These are phyloP conservation scores for Manis crassicaudata DNA, from an alignment of 2,797 vertebrate species.

Conservation along the genomic window DNA sequence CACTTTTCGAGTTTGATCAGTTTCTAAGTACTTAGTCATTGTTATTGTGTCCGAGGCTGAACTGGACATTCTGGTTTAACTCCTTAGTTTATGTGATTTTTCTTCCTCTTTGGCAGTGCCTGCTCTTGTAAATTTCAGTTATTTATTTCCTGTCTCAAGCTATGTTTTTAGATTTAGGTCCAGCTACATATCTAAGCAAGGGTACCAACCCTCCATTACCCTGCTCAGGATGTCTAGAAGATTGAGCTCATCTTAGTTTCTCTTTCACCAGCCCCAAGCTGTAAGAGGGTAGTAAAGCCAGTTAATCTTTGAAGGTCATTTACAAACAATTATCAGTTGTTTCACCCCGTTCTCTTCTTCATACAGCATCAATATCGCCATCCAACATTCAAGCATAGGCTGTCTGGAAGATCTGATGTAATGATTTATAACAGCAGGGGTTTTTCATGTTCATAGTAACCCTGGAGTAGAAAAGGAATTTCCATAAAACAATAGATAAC, in stretches of 20 bases:
- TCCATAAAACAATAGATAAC: not conserved
- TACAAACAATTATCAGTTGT: not conserved
- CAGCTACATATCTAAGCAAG: not conserved
- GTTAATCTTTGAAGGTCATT: not conserved
- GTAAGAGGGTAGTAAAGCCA: not conserved
- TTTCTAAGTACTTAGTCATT: constrained; percentile 6
- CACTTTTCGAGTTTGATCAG: not conserved
- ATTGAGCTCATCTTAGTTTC: not conserved
- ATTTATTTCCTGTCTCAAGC: not conserved
- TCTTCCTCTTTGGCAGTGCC: not conserved
- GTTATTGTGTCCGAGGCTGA: not conserved
- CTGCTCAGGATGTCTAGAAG: not conserved
- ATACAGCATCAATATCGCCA: not conserved
- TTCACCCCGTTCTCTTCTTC: not conserved
- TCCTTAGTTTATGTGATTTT: not conserved
- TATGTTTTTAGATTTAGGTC: not conserved
- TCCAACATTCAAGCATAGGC: not conserved
- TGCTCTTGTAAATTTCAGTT: not conserved
- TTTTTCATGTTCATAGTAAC: not conserved
- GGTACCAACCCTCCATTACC: not conserved
- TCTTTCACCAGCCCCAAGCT: not conserved
- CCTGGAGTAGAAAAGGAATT: not conserved
- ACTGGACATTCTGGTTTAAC: not conserved
- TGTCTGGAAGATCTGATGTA: not conserved
- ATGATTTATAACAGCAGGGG: not conserved